Evolutionary conservation across 35 echinoderm and acorn worm genomes (phyloP).

Genomic region (Chiridota heheva): DNA sequence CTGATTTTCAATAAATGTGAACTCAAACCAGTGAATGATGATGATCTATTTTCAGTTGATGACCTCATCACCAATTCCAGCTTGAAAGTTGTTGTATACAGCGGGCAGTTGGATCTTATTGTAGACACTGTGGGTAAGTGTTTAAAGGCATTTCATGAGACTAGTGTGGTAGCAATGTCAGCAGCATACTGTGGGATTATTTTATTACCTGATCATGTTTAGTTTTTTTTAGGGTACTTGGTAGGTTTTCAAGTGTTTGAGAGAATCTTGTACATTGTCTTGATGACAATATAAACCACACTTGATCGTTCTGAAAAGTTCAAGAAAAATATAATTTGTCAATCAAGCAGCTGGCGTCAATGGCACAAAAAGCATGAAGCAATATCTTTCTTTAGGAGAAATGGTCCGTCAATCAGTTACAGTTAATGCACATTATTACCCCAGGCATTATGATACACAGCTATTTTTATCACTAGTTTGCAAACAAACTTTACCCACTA

Average conservation of each 20-base stretch:
- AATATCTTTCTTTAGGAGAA: too few relatives aligned
- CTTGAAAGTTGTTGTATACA: slow-evolving; percentile 77
- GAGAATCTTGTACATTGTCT: not conserved
- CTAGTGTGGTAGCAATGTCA: not conserved
- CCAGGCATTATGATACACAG: too few relatives aligned
- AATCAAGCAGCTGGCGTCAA: too few relatives aligned
- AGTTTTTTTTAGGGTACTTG: not conserved
- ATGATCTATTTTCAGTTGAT: slow-evolving; percentile 65
- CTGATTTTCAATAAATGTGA: too few relatives aligned
- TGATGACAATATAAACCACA: not conserved
- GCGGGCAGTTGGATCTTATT: slow-evolving; percentile 93
- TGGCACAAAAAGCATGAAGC: too few relatives aligned
- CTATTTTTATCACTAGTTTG: too few relatives aligned
- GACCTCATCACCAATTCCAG: slow-evolving; percentile 66
- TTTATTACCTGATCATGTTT: not conserved
- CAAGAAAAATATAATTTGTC: not conserved
- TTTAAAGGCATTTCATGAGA: not conserved
- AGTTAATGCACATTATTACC: too few relatives aligned
- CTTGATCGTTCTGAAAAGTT: not conserved
- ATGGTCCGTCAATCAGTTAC: too few relatives aligned
- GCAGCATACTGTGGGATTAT: not conserved
- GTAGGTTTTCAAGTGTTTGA: not conserved
- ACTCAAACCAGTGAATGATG: too few relatives aligned
- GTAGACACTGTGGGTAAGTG: slow-evolving; percentile 78
- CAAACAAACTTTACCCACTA: too few relatives aligned